Evolutionary conservation across 2,888 invertebrate species (phyloP), one percentile per base, ranked within the genome.

Genomic region (Teleogryllus oceanicus): DNA sequence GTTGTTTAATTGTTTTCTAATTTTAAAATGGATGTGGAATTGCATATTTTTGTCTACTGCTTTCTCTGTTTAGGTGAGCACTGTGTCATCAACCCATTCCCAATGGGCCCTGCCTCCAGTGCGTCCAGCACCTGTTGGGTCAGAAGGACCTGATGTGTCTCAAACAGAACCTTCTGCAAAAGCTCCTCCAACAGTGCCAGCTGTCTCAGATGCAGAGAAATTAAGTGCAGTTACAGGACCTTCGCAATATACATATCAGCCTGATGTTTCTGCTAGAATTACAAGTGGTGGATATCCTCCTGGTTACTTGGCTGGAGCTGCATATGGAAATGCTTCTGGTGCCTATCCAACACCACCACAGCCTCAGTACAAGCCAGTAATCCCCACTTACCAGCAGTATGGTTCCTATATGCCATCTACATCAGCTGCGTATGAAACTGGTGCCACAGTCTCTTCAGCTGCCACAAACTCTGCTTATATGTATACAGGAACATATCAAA

Each of bases 61-160:
- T 37, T 37, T 75, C 13, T 75, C 49, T 13, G 74, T 76, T n/a
- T 77, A 80, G 62, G 51, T 80, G 51, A 37, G 77, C 3, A 24
- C 81, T 49, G 81, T 79, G 18, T 80, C 81, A 37, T 76, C 81
- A 21, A 77, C 80, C 13, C 83, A 83, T 18, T 62, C 62, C n/a
- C 79, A 80, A 12, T 84, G 84, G 82, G 79, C 62, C 13, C n/a
- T 85, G 8, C 92, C 92, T 0, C 90, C 91, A 2, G 88, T 93
- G 4, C 88, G 94, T 76, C 94, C 94, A 0, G 89, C 92, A 74
- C 93, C 94, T 0, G 88, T 94, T 5, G 94, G 94, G 5, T 93
- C 93, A 1, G 94, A 94, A 88, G 90, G 88, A n/a, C 83, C 83
- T 3, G 80, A 76, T 12, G 82, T 81, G 16, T 18, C 76, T 18